Conservation (phyloP, 2,113 vertebrate species). For the Cephalophus harveyi region DNA sequence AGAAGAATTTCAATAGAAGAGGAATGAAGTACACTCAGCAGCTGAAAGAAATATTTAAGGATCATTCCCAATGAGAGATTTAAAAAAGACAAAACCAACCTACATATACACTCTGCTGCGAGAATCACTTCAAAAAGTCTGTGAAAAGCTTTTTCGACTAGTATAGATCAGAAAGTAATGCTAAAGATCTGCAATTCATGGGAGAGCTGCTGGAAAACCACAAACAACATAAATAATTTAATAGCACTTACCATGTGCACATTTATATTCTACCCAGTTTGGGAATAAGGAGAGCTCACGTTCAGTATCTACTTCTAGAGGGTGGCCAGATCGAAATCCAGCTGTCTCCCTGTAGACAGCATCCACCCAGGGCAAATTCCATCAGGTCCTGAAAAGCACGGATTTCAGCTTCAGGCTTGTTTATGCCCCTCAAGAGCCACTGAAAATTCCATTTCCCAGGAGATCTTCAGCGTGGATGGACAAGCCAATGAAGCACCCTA, state of each 20-base stretch:
- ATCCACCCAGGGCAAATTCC: neutral
- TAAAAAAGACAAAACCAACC: neutral
- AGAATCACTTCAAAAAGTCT: conserved; percentile 42
- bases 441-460: neutral
- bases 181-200: neutral
- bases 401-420: neutral
- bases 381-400: neutral
- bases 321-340: neutral
- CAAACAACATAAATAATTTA: conserved; percentile 57
- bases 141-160: conserved; percentile 43
- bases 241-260: neutral
- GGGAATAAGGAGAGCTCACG: neutral
- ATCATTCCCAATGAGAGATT: neutral
- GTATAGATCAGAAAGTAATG: conserved; percentile 15
- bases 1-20: neutral
- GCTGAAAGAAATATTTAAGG: conserved; percentile 40
- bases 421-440: neutral
- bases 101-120: neutral
- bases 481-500: neutral
- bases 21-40: neutral
- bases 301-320: neutral
- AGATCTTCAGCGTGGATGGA: neutral
- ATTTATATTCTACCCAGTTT: neutral
- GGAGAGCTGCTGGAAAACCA: neutral
- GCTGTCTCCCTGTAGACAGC: neutral